A percentile compares a stretch with the other conserved stretches of the same genome.
phyloP scores from a whole-genome alignment of 2,888 invertebrate species.

The Polydrusus cervinus region DNA sequence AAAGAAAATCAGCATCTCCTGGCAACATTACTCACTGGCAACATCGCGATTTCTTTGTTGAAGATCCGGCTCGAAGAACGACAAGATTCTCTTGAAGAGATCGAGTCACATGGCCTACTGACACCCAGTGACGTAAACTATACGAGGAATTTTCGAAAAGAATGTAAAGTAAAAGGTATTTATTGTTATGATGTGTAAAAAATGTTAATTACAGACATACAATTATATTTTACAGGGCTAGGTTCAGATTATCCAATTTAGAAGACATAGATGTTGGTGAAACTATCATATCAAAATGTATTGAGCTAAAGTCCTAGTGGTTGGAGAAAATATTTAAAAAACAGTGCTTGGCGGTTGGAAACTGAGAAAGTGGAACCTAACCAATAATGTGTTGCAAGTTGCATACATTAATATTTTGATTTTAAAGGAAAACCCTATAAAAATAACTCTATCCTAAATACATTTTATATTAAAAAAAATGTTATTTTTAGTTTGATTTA shows the following conservation, averaged over 20 bases:
- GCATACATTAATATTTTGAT: too few relatives aligned
- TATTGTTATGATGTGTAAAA: background rate
- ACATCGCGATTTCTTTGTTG: constrained; percentile 12
- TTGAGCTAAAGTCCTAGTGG: too few relatives aligned
- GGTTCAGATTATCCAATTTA: too few relatives aligned
- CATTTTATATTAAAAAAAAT: too few relatives aligned
- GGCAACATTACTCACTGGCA: constrained; percentile 1
- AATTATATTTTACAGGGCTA: background rate
- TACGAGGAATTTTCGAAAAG: background rate
- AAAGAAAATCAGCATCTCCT: background rate
- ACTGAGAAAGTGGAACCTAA: too few relatives aligned
- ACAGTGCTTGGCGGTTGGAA: too few relatives aligned
- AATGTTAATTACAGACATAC: background rate
- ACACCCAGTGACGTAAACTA: constrained; percentile 31
- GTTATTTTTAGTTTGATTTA: too few relatives aligned
- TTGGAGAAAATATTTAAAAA: too few relatives aligned
- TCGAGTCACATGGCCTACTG: constrained; percentile 35
- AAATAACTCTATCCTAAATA: too few relatives aligned
- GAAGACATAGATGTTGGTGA: too few relatives aligned
- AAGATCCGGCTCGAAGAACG: constrained; percentile 33
- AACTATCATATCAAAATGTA: background rate
- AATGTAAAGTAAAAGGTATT: background rate
- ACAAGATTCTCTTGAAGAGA: constrained; percentile 33
- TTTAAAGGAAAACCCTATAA: too few relatives aligned
- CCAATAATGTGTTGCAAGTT: too few relatives aligned